These are phyloP conservation scores for Cantharis rustica DNA, from an alignment of 2,888 invertebrate genomes.

Conservation along the genomic window DNA sequence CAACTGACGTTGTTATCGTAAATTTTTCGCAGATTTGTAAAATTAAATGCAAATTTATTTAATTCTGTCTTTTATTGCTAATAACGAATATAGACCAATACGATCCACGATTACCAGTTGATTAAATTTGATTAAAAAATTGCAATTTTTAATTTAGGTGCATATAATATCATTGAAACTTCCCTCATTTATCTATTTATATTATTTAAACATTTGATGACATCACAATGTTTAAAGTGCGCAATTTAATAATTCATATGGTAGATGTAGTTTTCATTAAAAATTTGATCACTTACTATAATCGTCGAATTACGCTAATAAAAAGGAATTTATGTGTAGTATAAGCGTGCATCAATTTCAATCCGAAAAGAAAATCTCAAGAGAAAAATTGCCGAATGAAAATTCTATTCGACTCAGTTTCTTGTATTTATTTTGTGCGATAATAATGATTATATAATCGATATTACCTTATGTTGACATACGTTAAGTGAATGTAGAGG, in stretches of 20 bases:
- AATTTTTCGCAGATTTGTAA: too few relatives aligned
- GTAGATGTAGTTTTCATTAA: background rate
- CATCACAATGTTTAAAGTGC: slow-evolving; percentile 15
- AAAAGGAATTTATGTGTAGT: background rate
- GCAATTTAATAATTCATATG: slow-evolving; percentile 21
- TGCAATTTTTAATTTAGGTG: background rate
- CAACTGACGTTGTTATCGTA: too few relatives aligned
- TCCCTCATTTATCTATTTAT: slow-evolving; percentile 9
- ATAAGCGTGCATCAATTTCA: background rate
- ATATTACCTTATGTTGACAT: background rate
- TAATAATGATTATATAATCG: background rate
- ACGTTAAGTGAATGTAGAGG: background rate
- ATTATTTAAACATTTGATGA: slow-evolving; percentile 17
- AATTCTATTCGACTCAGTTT: background rate
- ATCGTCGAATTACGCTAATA: background rate
- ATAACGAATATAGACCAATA: background rate
- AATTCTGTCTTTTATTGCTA: too few relatives aligned
- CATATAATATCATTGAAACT: background rate
- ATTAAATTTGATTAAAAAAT: background rate
- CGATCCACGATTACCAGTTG: background rate
- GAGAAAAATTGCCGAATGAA: background rate
- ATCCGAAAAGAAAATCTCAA: background rate
- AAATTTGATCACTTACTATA: background rate
- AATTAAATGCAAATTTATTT: too few relatives aligned
- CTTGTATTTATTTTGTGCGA: background rate